Conservation (phyloP, 2,888 invertebrate genomes). For the Drosophila prolongata region DNA sequence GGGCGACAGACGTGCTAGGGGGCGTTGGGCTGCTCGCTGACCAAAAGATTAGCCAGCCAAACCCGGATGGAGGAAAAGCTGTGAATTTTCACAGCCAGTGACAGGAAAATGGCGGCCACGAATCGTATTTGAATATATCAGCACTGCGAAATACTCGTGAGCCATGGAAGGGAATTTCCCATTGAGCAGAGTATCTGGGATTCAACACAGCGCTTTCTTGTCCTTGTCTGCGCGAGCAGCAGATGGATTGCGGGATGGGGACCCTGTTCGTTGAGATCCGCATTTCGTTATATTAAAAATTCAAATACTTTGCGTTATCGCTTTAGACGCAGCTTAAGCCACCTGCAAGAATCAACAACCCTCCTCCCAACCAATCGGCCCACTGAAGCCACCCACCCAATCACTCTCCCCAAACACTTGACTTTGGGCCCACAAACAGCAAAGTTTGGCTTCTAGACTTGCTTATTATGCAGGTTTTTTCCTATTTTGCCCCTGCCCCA, state of each 20-base stretch:
- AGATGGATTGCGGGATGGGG: conserved; percentile 53
- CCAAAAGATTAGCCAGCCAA: conserved; percentile 71
- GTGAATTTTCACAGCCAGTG: conserved; percentile 74
- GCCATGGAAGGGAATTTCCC: neutral
- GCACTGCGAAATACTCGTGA: neutral
- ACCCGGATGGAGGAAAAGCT: conserved; percentile 51
- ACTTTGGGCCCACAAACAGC: conserved; percentile 37
- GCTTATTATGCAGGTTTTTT: conserved; percentile 73
- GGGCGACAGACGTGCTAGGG: conserved; percentile 26
- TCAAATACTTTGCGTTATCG: conserved; percentile 79
- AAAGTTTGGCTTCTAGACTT: conserved; percentile 63
- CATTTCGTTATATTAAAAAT: conserved; percentile 80
- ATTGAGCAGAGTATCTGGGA: conserved; percentile 4
- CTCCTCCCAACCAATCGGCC: neutral
- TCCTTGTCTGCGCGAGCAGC: conserved; percentile 50
- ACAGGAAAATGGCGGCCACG: conserved; percentile 68
- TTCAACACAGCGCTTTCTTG: conserved; percentile 3
- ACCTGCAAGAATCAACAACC: conserved; percentile 56
- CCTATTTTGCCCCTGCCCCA: neutral
- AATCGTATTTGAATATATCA: conserved; percentile 70
- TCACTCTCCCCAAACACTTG: conserved; percentile 23
- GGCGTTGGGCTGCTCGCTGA: conserved; percentile 50
- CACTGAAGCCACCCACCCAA: neutral
- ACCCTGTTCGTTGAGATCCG: conserved; percentile 56
- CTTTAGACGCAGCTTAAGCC: conserved; percentile 73